Conservation (phyloP, 1,140 invertebrate species). For the Capitella teleta region DNA sequence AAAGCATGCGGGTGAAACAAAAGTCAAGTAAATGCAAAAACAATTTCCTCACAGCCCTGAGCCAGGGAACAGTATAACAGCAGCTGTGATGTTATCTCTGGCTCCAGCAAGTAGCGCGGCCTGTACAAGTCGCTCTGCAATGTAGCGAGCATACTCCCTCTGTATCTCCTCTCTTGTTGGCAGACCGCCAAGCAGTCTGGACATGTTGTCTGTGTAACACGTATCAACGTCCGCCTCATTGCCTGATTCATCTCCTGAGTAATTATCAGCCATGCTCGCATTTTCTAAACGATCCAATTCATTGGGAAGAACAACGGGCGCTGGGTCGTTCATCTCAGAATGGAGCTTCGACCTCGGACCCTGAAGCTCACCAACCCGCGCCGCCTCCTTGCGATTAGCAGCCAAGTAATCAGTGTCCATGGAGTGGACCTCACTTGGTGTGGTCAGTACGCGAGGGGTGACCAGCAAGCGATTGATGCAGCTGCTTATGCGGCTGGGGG, state of each 20-base stretch:
- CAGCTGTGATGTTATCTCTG: slow-evolving; percentile 31
- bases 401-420: not conserved
- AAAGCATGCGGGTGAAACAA: no score
- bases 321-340: no score
- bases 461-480: slow-evolving; percentile 20
- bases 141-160: slow-evolving; percentile 23
- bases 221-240: not conserved
- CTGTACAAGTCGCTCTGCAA: slow-evolving; percentile 35
- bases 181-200: not conserved
- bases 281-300: no score
- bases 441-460: no score
- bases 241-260: not conserved
- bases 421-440: not conserved
- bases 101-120: slow-evolving; percentile 32
- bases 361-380: no score
- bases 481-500: slow-evolving; percentile 23
- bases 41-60: slow-evolving; percentile 20
- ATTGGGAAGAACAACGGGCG: no score
- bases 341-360: no score
- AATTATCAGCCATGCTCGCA: no score
- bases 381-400: not conserved
- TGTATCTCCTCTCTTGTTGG: slow-evolving; percentile 16
- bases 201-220: no score
- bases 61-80: slow-evolving; percentile 30
- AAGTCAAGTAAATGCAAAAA: not conserved